These are phyloP conservation scores for Anguilla marmorata DNA, from an alignment of 2,797 vertebrate species.

Conservation along the genomic window DNA sequence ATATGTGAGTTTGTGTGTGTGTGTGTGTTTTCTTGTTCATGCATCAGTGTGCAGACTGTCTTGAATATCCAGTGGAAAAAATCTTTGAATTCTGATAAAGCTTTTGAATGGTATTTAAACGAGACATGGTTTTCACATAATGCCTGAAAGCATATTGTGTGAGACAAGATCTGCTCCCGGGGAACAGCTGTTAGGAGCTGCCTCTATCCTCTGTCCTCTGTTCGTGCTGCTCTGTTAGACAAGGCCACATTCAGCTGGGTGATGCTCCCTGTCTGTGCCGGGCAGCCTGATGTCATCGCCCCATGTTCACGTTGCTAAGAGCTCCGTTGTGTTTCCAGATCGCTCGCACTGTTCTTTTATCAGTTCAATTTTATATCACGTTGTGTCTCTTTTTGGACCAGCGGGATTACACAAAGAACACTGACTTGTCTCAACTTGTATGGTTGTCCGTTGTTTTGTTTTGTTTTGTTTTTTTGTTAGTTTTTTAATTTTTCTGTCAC, in stretches of 20 bases:
- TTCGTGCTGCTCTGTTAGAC: neutral
- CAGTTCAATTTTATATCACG: neutral
- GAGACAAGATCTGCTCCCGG: neutral
- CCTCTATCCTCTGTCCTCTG: neutral
- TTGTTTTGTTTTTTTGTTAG: neutral
- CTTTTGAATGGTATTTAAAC: neutral
- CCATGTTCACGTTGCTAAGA: neutral
- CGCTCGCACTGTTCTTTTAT: neutral
- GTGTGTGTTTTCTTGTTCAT: neutral
- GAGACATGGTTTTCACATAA: neutral
- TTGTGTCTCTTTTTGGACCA: neutral
- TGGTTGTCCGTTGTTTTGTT: neutral
- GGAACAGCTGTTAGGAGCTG: neutral
- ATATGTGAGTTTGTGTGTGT: too few relatives aligned
- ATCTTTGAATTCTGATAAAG: neutral
- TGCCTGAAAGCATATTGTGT: neutral
- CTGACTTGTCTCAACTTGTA: neutral
- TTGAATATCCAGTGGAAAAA: neutral
- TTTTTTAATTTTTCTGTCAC: too few relatives aligned
- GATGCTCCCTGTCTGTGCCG: neutral
- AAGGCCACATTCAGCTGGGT: neutral
- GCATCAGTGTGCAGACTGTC: neutral
- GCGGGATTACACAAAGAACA: neutral
- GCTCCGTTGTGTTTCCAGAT: neutral
- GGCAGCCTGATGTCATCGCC: neutral